Conservation (phyloP, 2,888 invertebrate genomes). For the Lasioglossum vierecki region DNA sequence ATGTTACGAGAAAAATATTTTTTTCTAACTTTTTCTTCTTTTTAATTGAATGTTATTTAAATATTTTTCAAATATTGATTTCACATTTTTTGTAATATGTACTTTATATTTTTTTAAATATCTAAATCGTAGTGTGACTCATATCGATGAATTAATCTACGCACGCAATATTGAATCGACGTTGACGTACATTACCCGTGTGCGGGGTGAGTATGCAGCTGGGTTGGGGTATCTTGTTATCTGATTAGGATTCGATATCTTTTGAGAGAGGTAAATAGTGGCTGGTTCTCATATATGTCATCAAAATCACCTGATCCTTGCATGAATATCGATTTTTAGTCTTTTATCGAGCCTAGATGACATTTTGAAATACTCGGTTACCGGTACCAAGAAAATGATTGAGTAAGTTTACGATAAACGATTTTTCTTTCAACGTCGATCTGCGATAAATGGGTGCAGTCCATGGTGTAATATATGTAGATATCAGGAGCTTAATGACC, state of each 20-base stretch:
- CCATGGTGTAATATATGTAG: background rate
- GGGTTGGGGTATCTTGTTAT: too few species aligned
- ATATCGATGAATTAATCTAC: background rate
- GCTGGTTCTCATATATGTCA: background rate
- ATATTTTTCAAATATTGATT: too few species aligned
- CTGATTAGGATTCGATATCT: background rate
- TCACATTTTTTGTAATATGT: too few species aligned
- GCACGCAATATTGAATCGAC: background rate
- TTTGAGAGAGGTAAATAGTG: background rate
- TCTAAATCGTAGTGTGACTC: background rate
- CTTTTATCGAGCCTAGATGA: constrained; percentile 37
- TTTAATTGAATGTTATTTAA: too few species aligned
- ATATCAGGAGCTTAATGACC: background rate
- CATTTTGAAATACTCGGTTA: background rate
- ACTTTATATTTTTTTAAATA: too few species aligned
- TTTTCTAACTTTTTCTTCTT: too few species aligned
- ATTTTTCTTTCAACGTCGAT: background rate
- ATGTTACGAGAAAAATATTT: too few species aligned
- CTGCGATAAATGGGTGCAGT: background rate
- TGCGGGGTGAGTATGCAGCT: too few species aligned
- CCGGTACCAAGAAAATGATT: background rate
- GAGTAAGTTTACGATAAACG: background rate
- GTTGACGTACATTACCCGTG: background rate
- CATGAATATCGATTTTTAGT: constrained; percentile 23
- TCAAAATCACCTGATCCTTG: background rate